Percentiles rank a stretch among this genome's conserved stretches.
Evolutionary conservation across 2,888 invertebrate genomes (phyloP).

Genomic region (Standfussiana lucernea): DNA sequence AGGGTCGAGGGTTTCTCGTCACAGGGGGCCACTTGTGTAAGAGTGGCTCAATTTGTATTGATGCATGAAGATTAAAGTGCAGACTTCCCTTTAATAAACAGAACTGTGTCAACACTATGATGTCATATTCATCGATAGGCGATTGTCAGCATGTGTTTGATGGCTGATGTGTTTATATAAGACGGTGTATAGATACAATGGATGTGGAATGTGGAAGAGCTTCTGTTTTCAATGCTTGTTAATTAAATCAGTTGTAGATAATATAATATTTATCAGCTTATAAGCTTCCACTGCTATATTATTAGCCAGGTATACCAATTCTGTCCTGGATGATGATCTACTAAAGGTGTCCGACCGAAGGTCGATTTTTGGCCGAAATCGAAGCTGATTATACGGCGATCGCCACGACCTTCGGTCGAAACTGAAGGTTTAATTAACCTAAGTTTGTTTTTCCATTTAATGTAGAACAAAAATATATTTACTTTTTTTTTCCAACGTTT

Average conservation of each 20-base stretch:
- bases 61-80: constrained; percentile 63
- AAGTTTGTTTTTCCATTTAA: too few relatives aligned
- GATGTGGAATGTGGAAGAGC: neutral
- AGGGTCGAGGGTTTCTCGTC: constrained; percentile 64
- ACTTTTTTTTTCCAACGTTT: too few relatives aligned
- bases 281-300: neutral
- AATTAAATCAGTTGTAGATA: neutral
- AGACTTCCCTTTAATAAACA: constrained; percentile 55
- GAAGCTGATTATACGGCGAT: too few relatives aligned
- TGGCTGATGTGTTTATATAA: constrained; percentile 29
- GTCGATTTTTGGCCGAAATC: too few relatives aligned
- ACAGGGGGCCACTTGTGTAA: constrained; percentile 72
- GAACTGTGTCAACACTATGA: constrained; percentile 51
- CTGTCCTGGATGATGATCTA: neutral
- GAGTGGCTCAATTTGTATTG: constrained; percentile 71
- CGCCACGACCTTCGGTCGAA: too few relatives aligned
- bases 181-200: constrained; percentile 30
- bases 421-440: too few relatives aligned
- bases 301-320: neutral
- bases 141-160: constrained; percentile 41
- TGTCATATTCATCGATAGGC: constrained; percentile 25
- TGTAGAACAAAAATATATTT: too few relatives aligned
- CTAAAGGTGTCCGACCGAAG: neutral
- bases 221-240: constrained; percentile 25
- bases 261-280: neutral